Evolutionary conservation across 2,113 vertebrate species (phyloP).

Genomic region (Enhydra lutris): DNA sequence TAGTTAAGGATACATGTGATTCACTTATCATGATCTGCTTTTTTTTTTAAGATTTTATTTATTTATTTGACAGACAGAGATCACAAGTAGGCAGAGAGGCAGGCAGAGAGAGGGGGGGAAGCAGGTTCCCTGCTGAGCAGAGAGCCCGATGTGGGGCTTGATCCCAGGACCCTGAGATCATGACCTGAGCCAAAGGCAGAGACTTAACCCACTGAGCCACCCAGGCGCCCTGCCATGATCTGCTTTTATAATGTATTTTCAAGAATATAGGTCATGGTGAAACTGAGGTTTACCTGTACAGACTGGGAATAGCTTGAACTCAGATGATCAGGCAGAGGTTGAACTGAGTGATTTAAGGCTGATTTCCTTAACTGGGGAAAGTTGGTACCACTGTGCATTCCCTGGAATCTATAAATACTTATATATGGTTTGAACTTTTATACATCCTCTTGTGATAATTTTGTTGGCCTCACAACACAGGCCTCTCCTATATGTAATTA

Average conservation of each 20-base stretch:
- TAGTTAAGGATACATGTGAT: not conserved
- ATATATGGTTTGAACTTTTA: slow-evolving; percentile 26
- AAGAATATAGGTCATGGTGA: not conserved
- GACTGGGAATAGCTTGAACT: not conserved
- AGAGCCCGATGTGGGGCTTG: too few relatives aligned
- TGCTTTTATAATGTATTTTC: not conserved
- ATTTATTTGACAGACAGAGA: too few relatives aligned
- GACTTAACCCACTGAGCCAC: not conserved
- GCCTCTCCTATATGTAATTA: not conserved
- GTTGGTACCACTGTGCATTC: not conserved
- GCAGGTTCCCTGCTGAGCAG: too few relatives aligned
- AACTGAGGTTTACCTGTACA: not conserved
- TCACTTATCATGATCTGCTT: not conserved
- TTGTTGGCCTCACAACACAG: not conserved
- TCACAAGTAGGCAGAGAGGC: too few relatives aligned
- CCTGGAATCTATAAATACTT: not conserved
- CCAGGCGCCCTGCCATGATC: not conserved
- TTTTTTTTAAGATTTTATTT: not conserved
- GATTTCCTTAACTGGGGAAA: slow-evolving; percentile 9
- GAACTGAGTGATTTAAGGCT: not conserved
- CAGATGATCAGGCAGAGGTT: not conserved
- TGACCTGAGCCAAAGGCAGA: too few relatives aligned
- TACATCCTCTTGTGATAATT: slow-evolving; percentile 21
- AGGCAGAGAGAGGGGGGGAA: too few relatives aligned
- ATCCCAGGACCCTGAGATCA: too few relatives aligned